Conservation (phyloP, 2,113 vertebrate genomes). For the Elephas maximus region DNA sequence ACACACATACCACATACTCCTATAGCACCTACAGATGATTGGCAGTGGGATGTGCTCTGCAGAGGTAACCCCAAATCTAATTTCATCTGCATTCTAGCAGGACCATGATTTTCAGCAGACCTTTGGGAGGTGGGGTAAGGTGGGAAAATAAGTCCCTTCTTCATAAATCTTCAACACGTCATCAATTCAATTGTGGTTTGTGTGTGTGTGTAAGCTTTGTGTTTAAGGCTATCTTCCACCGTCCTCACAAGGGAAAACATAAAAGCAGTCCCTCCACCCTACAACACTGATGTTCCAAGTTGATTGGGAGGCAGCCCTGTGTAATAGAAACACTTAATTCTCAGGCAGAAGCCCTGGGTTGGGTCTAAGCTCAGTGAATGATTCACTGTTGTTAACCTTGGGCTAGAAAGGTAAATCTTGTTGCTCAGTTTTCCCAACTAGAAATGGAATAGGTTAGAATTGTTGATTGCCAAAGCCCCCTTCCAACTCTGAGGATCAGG, state of each 20-base stretch:
- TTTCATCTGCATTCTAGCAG: not conserved
- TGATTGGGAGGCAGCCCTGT: not conserved
- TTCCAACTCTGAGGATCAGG: not conserved
- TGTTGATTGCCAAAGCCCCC: not conserved
- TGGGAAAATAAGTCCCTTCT: not conserved
- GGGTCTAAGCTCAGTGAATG: not conserved
- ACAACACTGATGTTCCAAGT: not conserved
- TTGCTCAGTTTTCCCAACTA: fast-evolving
- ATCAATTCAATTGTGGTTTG: not conserved
- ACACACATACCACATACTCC: not conserved
- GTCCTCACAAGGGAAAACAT: not conserved
- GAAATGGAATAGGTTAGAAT: not conserved
- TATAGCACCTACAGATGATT: not conserved
- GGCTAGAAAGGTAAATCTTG: not conserved
- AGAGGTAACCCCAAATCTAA: fast-evolving
- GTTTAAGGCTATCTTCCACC: not conserved
- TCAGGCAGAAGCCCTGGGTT: not conserved
- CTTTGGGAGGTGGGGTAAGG: fast-evolving
- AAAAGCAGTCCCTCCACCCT: no score
- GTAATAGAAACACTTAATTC: not conserved
- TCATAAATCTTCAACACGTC: not conserved
- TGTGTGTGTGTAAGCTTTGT: not conserved
- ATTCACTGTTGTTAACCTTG: not conserved
- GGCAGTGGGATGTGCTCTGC: not conserved
- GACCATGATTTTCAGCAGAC: not conserved